A percentile compares a stretch with the other conserved stretches of the same genome.
Conservation (phyloP, 2,888 invertebrate genomes). For the Iphiclides podalirius region DNA sequence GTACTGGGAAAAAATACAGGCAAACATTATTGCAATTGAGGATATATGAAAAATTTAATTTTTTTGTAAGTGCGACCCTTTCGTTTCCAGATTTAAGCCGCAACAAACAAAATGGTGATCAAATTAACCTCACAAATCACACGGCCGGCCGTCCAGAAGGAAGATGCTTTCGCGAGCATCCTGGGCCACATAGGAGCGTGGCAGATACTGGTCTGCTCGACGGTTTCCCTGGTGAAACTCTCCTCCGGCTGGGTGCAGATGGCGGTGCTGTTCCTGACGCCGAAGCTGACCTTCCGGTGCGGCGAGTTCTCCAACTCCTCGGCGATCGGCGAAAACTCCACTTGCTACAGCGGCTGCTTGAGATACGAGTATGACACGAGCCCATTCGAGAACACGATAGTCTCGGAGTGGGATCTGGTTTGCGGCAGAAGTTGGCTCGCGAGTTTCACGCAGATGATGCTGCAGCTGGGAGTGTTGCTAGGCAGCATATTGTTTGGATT, state of each 20-base stretch:
- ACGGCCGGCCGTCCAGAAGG: slow-evolving; percentile 34
- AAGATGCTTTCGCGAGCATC: slow-evolving; percentile 56
- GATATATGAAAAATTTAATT: too few species aligned
- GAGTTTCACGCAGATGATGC: slow-evolving; percentile 85
- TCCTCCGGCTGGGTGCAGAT: slow-evolving; percentile 90
- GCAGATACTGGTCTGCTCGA: slow-evolving; percentile 83
- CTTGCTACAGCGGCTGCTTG: slow-evolving; percentile 77
- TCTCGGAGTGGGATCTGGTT: slow-evolving; percentile 87
- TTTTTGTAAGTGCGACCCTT: background rate
- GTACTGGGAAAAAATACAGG: too few species aligned
- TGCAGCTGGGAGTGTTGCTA: slow-evolving; percentile 86
- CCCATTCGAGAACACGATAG: slow-evolving; percentile 84
- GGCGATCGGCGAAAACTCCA: slow-evolving; percentile 46
- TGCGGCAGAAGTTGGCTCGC: slow-evolving; percentile 83
- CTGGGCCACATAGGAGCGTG: slow-evolving; percentile 82
- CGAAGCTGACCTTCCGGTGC: slow-evolving; percentile 79
- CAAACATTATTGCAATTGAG: too few species aligned
- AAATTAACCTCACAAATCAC: slow-evolving; percentile 36
- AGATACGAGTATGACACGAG: slow-evolving; percentile 80
- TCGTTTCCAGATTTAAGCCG: slow-evolving; percentile 3
- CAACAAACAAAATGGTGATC: slow-evolving; percentile 46
- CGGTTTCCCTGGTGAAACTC: slow-evolving; percentile 85
- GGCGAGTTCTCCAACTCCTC: slow-evolving; percentile 49
- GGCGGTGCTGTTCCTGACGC: slow-evolving; percentile 86
- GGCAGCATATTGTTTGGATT: slow-evolving; percentile 87